A percentile compares a stretch with the other conserved stretches of the same genome.
Conservation (phyloP, 2,888 invertebrate species). For the Rhorus exstirpatorius region DNA sequence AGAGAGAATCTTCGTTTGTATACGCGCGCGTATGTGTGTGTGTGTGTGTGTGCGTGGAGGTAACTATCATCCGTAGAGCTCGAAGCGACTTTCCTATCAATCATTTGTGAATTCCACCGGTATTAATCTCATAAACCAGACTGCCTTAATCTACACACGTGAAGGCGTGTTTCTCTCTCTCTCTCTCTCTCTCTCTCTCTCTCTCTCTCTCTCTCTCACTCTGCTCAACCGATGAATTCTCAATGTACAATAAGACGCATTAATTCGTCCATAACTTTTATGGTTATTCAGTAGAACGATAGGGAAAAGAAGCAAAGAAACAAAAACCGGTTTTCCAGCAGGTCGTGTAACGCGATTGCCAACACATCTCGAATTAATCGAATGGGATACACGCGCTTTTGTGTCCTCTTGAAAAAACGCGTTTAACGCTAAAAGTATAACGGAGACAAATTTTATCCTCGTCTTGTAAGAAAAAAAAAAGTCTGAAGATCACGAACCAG, state of each 20-base stretch:
- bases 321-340: constrained; percentile 49
- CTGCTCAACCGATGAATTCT: constrained; percentile 46
- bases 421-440: neutral
- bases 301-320: constrained; percentile 18
- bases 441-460: neutral
- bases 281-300: constrained; percentile 24
- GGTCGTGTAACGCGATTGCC: constrained; percentile 43
- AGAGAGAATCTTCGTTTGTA: neutral
- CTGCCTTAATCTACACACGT: constrained; percentile 27
- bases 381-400: constrained; percentile 20
- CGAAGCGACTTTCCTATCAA: constrained; percentile 56
- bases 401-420: constrained; percentile 5
- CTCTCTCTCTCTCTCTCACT: neutral
- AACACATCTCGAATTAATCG: constrained; percentile 42
- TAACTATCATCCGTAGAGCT: constrained; percentile 8
- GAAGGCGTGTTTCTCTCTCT: constrained; percentile 6
- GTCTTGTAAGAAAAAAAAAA: neutral
- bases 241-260: constrained; percentile 53
- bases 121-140: constrained; percentile 54
- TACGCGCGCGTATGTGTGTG: neutral
- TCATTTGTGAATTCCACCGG: constrained; percentile 56
- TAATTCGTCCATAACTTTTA: constrained; percentile 49
- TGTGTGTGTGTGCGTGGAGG: neutral
- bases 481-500: constrained; percentile 38
- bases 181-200: neutral